Base-by-base conservation (phyloP, 2,797 vertebrate genomes). In the Megaceryle alcyon region DNA sequence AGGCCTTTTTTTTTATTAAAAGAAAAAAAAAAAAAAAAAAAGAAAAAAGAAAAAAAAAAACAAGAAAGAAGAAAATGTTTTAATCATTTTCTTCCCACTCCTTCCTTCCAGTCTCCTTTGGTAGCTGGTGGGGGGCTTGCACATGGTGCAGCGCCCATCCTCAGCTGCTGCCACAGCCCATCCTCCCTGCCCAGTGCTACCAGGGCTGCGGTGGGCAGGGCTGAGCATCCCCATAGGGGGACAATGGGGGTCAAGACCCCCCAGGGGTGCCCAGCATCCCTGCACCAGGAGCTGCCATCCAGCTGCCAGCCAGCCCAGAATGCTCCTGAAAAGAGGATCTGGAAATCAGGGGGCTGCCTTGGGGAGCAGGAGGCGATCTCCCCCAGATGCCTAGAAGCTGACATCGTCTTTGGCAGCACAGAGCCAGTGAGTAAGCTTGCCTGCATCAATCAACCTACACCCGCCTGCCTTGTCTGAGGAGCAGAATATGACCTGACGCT, bases 11-110 rank as follows among this genome's bases (percentile, higher is more conserved):
- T 43, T 59, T 48, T 65, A 48, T 77, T 70, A 26, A 49, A 59
- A 69, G 31, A n/a, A 76, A 48, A 39, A 33, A 25, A 59, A 56
- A 35, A 35, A 35, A 35, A 35, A 35, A 35, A 8, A 35, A 61
- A 31, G n/a, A n/a, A n/a, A n/a, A n/a, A n/a, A n/a, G n/a, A n/a
- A n/a, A n/a, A n/a, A n/a, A n/a, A n/a, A n/a, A n/a, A n/a, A n/a
- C n/a, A n/a, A 29, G 66, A 43, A 28, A 33, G 22, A 29, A 61
- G 12, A 9, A 73, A 60, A 75, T 82, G 82, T 94, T 92, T 94
- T 93, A 94, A 96, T 95, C 46, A 79, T 93, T 82, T 94, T 93
- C 88, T 96, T 96, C 95, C 94, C 94, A 93, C 93, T 93, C 94
- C 43, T 94, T 94, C 94, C 86, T 93, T 72, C 81, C 84, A 88